phyloP scores from a whole-genome alignment of 1,140 invertebrate species.

The Oryctes rhinoceros region DNA sequence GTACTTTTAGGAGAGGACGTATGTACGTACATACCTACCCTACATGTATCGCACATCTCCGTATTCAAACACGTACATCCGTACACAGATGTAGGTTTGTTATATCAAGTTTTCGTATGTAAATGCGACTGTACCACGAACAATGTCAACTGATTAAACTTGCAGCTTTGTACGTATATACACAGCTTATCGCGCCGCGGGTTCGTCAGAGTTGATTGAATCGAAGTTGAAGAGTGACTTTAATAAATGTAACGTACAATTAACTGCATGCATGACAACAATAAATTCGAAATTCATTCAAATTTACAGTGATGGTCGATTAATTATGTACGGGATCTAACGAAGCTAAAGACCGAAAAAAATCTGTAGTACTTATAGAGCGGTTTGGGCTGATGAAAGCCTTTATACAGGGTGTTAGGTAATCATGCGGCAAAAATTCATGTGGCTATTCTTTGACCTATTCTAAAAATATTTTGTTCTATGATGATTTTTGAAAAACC shows the following conservation, averaged over 20 bases:
- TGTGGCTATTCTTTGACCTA: too few relatives aligned
- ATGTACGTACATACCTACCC: not conserved
- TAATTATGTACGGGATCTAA: too few relatives aligned
- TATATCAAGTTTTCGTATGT: slow-evolving; percentile 25
- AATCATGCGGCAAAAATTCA: too few relatives aligned
- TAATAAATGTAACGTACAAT: not conserved
- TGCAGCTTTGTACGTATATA: not conserved
- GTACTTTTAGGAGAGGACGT: not conserved
- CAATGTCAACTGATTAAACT: slow-evolving; percentile 21
- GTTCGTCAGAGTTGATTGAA: not conserved
- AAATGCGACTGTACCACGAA: not conserved
- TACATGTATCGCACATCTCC: not conserved
- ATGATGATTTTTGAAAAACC: too few relatives aligned
- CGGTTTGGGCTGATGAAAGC: too few relatives aligned
- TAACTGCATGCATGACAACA: too few relatives aligned
- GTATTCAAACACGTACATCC: not conserved
- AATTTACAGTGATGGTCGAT: too few relatives aligned
- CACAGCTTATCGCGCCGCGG: not conserved
- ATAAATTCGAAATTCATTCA: too few relatives aligned
- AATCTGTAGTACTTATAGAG: too few relatives aligned
- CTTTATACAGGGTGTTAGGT: too few relatives aligned
- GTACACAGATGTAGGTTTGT: not conserved
- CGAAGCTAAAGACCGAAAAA: too few relatives aligned
- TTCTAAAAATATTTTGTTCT: too few relatives aligned
- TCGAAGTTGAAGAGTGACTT: slow-evolving; percentile 1